Evolutionary conservation across 64 coral and sea anemone genomes (phyloP).

Genomic region (Montipora capricornis): DNA sequence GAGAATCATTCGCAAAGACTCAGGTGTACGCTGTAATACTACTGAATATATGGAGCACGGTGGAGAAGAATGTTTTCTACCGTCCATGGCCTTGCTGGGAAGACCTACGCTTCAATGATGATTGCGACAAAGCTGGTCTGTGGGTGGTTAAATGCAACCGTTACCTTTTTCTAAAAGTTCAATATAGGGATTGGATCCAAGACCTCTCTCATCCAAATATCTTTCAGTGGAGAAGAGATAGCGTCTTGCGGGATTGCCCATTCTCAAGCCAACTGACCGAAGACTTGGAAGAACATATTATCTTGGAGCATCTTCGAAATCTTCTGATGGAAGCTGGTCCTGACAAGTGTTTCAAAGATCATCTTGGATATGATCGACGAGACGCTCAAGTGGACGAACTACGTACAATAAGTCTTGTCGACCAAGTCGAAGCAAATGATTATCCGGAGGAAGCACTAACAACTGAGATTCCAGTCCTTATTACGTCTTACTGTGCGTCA

Average conservation of each 20-base stretch:
- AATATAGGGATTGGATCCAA: conserved; percentile 43
- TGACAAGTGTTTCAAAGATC: conserved; percentile 35
- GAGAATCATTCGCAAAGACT: conserved; percentile 24
- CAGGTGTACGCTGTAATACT: background rate
- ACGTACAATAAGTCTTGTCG: background rate
- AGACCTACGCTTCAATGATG: conserved; percentile 47
- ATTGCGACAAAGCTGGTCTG: conserved; percentile 53
- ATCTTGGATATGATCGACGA: background rate
- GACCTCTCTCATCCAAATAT: background rate
- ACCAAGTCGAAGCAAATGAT: background rate
- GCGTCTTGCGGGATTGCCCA: background rate
- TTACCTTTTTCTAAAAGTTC: conserved; percentile 14
- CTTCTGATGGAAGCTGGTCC: background rate
- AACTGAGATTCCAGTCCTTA: background rate
- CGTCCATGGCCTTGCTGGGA: conserved; percentile 61
- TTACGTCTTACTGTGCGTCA: background rate
- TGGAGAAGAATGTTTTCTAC: conserved; percentile 25
- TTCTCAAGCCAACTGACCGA: background rate
- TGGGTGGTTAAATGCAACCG: conserved; percentile 56
- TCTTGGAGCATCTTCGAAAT: conserved; percentile 11
- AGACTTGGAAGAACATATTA: conserved; percentile 28
- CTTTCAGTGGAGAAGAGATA: conserved; percentile 16
- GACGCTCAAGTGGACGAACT: background rate
- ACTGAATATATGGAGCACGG: conserved; percentile 6
- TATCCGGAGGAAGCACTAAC: background rate